These are phyloP conservation scores for Platalea minor DNA, from an alignment of 2,797 vertebrate genomes.

Conservation along the genomic window DNA sequence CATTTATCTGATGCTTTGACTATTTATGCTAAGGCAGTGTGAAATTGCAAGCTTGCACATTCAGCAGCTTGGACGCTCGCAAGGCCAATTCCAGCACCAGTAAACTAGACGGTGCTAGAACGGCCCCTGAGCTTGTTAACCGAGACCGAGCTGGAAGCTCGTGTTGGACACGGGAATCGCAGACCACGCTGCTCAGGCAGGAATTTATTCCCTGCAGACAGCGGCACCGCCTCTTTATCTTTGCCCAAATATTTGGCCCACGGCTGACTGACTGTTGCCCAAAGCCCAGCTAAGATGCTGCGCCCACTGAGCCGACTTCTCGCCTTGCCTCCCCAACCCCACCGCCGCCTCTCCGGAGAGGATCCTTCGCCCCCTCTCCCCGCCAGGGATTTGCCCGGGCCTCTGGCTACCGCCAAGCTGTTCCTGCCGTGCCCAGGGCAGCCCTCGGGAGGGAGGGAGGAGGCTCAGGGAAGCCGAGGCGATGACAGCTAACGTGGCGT, in stretches of 20 bases:
- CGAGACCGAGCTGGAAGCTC: neutral
- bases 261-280: neutral
- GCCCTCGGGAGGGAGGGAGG: neutral
- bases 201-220: neutral
- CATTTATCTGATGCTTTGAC: slow-evolving; percentile 40
- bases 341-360: too few relatives aligned
- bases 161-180: neutral
- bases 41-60: slow-evolving; percentile 44
- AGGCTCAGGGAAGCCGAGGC: neutral
- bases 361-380: too few relatives aligned
- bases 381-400: neutral
- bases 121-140: neutral
- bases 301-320: neutral
- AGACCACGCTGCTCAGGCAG: neutral
- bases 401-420: neutral
- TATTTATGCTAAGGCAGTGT: neutral
- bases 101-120: neutral
- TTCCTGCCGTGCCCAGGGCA: neutral
- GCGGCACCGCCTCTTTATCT: neutral
- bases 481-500: neutral
- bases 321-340: neutral
- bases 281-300: neutral
- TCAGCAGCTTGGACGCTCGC: neutral
- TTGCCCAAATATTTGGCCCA: neutral
- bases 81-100: neutral